Base-by-base conservation (phyloP, 2,113 vertebrate species). In the Brienomyrus longianalis region DNA sequence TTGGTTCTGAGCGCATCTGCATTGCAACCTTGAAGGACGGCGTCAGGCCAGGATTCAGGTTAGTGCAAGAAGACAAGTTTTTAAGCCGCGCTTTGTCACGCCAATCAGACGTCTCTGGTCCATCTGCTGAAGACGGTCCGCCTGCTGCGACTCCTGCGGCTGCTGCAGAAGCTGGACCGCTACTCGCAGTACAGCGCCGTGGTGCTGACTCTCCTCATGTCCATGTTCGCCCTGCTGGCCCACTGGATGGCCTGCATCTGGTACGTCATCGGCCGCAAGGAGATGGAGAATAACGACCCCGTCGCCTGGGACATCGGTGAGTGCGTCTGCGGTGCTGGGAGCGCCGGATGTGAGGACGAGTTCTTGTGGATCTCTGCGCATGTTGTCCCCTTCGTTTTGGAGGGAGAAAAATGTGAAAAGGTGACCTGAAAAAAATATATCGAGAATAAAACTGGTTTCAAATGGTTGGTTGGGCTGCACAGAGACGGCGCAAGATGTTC, bases 211-310 rank as follows among this genome's bases (percentile, higher is more conserved):
- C 94, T 98, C 31, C 96, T 98, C n/a, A 98, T 97, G 97, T 98
- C 97, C 90, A 96, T 97, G 95, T 98, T 98, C 0, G 97, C 97
- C 0, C 95, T 98, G 91, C 95, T 98, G 91, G 97, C 97, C 0
- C 97, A 98, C 94, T 98, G 97, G 97, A 96, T 98, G 97, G 97
- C 97, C 84, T 98, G 97, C 91, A 95, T 98, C 94, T 98, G 97
- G 97, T 98, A 97, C 87, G 95, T 98, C 93, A 97, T 98, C 27
- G 97, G 97, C 85, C 96, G 96, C 91, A 94, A 92, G 83, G 97
- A 98, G 94, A 94, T 98, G 90, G 96, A 97, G 90, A 96, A 93
- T 90, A 95, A 96, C 31, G 94, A 97, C 91, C 95, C 95, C 1
- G 93, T 95, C 80, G 96, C 93, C 92, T 99, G 98, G 98, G 97